Percentiles rank a stretch among this genome's conserved stretches.
phyloP scores from a whole-genome alignment of 2,888 invertebrate genomes.

The Microplitis deprimator region DNA sequence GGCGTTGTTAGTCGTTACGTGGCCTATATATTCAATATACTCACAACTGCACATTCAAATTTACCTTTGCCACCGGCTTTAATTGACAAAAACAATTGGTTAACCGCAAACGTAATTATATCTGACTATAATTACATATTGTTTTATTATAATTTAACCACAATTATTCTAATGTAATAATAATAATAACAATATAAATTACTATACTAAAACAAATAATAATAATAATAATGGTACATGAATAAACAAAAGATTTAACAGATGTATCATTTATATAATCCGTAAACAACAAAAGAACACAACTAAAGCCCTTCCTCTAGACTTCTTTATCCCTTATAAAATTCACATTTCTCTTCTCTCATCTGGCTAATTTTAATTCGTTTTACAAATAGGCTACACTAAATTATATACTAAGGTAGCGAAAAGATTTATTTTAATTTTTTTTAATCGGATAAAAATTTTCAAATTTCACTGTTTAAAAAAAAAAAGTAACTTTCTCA shows the following conservation, averaged over 20 bases:
- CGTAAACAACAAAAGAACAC: background rate
- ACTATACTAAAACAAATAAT: background rate
- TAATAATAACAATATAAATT: background rate
- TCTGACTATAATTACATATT: background rate
- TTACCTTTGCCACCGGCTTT: slow-evolving; percentile 7
- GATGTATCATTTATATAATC: background rate
- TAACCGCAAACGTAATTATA: background rate
- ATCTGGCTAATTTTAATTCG: background rate
- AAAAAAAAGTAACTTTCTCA: too few relatives aligned
- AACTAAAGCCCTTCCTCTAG: background rate
- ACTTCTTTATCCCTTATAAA: background rate
- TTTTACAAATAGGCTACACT: background rate
- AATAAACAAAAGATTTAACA: background rate
- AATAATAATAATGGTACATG: background rate
- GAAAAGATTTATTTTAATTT: too few relatives aligned
- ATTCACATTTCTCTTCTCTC: background rate
- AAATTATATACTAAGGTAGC: background rate
- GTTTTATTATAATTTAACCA: background rate
- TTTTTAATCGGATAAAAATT: too few relatives aligned
- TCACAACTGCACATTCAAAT: slow-evolving; percentile 14
- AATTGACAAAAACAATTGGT: slow-evolving; percentile 6
- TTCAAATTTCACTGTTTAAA: too few relatives aligned
- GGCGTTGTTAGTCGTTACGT: slow-evolving; percentile 13
- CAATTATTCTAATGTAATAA: background rate
- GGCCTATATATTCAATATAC: background rate